A percentile compares a stretch with the other conserved stretches of the same genome.
phyloP scores from a whole-genome alignment of 2,113 vertebrate genomes.

The Hippocampus abdominalis region DNA sequence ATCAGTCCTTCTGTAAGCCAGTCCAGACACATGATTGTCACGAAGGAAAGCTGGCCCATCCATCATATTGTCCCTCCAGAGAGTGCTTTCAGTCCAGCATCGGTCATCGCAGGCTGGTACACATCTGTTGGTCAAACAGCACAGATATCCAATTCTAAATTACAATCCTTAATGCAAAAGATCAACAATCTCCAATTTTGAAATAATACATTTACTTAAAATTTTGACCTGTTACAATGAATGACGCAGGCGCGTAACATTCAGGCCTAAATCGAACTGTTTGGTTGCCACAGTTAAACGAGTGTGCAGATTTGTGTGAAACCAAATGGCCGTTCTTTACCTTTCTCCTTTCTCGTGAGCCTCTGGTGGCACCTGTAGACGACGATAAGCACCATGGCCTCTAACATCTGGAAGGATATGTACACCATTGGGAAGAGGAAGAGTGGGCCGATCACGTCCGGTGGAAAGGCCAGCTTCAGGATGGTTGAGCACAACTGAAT shows the following conservation, averaged over 20 bases:
- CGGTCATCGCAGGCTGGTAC: conserved; percentile 8
- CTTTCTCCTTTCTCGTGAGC: conserved; percentile 37
- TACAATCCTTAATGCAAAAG: neutral
- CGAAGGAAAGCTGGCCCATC: neutral
- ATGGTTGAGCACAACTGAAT: conserved; percentile 70
- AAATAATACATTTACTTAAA: too few species aligned
- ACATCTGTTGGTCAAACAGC: conserved; percentile 17
- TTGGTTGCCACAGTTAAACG: too few species aligned
- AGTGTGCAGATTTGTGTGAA: too few species aligned
- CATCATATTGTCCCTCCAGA: conserved; percentile 1
- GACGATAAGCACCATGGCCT: conserved; percentile 65
- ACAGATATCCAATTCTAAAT: neutral
- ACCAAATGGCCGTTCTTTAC: conserved; percentile 13
- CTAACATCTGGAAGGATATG: conserved; percentile 67
- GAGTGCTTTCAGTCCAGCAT: neutral
- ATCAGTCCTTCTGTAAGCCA: neutral
- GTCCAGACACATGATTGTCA: neutral
- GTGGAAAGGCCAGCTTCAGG: conserved; percentile 72
- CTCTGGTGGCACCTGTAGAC: conserved; percentile 62
- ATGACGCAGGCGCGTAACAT: too few species aligned
- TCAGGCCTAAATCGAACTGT: too few species aligned
- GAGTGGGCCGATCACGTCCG: conserved; percentile 65
- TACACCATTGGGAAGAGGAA: conserved; percentile 78
- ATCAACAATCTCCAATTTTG: neutral
- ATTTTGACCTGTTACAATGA: too few species aligned